Base-by-base conservation (phyloP, 2,888 invertebrate genomes). In the Synergus itoensis region DNA sequence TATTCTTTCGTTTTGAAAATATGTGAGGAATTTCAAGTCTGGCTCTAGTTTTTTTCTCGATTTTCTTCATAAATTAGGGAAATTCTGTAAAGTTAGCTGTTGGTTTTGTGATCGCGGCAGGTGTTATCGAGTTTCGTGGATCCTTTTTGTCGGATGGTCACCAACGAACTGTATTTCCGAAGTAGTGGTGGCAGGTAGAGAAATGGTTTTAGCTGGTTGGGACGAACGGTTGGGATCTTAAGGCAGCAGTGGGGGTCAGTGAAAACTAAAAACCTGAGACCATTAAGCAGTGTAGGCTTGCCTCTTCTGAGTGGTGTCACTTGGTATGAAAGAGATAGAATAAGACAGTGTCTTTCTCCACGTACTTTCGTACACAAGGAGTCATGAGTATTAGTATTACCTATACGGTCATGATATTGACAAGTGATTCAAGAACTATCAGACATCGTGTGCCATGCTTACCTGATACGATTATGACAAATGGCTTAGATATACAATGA, bases 101-200 rank as follows among this genome's bases (percentile, higher is more conserved):
- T 41, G 40, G 11, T 65, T 16, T 65, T 16, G 18, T 36, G 12
- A 9, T 40, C 14, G 43, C 65, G 65, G 11, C 11, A 40, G 40
- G 36, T 65, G 21, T 76, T 76, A n/a, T n/a, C 16, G 18, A 36
- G 18, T 77, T 63, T 63, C 63, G 45, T 67, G 80, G 80, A 78
- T 84, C 82, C 80, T 78, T 80, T 82, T 82, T 57, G 67, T 73
- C 79, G 63, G 85, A 85, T 83, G 86, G 80, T 82, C 86, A 87
- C 82, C 84, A 83, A 86, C 85, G 84, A 87, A 88, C 88, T 88
- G 88, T 88, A 82, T 83, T 86, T 87, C 83, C 84, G 81, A 83
- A 84, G 83, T 84, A 83, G 80, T 84, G 84, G 84, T 28, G 28
- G 28, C 87, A 87, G 85, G 84, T 85, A 86, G 88, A 89, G 89